Evolutionary conservation across 2,797 vertebrate genomes (phyloP).

Genomic region (Crossoptilon crossoptilon): DNA sequence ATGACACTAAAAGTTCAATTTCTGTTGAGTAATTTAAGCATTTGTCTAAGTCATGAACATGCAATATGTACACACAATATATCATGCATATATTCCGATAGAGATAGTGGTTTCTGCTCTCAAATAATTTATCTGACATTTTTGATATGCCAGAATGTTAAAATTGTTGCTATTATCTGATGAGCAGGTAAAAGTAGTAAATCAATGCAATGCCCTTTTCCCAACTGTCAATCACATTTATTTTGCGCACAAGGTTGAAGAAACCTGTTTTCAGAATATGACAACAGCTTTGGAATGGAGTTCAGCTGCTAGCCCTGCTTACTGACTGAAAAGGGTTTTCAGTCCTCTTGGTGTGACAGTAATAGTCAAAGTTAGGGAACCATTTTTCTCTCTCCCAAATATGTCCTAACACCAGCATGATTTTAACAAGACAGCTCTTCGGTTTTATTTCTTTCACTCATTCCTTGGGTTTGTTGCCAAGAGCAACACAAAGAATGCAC

Average conservation of each 20-base stretch:
- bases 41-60: not conserved
- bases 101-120: not conserved
- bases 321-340: slow-evolving; percentile 37
- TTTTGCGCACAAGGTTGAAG: slow-evolving; percentile 56
- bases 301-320: slow-evolving; percentile 25
- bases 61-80: not conserved
- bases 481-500: slow-evolving; percentile 82
- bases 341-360: not conserved
- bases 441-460: slow-evolving; percentile 73
- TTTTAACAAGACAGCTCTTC: slow-evolving; percentile 66
- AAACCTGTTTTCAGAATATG: slow-evolving; percentile 55
- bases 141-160: not conserved
- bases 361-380: slow-evolving; percentile 45
- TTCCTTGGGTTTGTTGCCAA: slow-evolving; percentile 78
- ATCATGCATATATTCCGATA: not conserved
- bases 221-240: slow-evolving; percentile 6
- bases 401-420: slow-evolving; percentile 32
- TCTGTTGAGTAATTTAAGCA: not conserved
- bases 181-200: not conserved
- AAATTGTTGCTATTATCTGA: slow-evolving; percentile 24
- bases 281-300: slow-evolving; percentile 40
- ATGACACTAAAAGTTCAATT: not conserved
- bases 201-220: not conserved
- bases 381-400: slow-evolving; percentile 58
- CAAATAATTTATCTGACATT: not conserved